Evolutionary conservation across 2,113 vertebrate genomes (phyloP), one percentile per base, ranked within the genome.

Genomic region (Podarcis raffonei): DNA sequence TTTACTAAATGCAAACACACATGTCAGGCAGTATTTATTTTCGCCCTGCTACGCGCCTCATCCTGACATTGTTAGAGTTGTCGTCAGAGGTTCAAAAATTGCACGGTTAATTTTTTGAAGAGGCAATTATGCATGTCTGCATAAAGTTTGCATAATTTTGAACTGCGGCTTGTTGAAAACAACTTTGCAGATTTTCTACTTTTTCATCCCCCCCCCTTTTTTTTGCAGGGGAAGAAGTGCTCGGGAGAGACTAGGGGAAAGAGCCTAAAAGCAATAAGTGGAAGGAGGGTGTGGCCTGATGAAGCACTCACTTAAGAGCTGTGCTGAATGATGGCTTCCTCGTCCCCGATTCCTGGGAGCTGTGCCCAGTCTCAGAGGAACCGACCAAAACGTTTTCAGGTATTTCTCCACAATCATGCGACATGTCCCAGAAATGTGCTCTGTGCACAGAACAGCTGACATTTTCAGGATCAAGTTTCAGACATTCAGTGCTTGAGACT

Each of bases 1-100:
- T 77, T 88, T 88, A 88, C 85, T 86, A 86, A 86, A 78, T 86
- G 75, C 85, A 86, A 78, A 68, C 74, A 78, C 85, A 86, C 37
- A 88, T 37, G 22, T 30, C 87, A 88, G 59, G 39, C 39, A 77
- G 30, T 77, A 76, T 83, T 88, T 76, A 83, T 83, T 88, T 83
- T 66, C 53, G n/a, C 59, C 37, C 39, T 18, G 71, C 57, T 65
- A 83, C 62, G 27, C 81, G 35, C 79, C 80, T 87, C 35, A 75
- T 66, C 81, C 39, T 83, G 71, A 88, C n/a, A 68, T 53, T 48
- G 59, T 37, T 80, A 13, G 71, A 78, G 85, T 30, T 88, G 59
- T 83, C 71, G 74, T 68, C 59, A 83, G 80, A n/a, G 22, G 9
- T 76, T 66, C 39, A 66, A 83, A 62, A 83, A 76, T 48, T 62